Evolutionary conservation across 2,113 vertebrate genomes (phyloP).

Genomic region (Geococcyx californianus): DNA sequence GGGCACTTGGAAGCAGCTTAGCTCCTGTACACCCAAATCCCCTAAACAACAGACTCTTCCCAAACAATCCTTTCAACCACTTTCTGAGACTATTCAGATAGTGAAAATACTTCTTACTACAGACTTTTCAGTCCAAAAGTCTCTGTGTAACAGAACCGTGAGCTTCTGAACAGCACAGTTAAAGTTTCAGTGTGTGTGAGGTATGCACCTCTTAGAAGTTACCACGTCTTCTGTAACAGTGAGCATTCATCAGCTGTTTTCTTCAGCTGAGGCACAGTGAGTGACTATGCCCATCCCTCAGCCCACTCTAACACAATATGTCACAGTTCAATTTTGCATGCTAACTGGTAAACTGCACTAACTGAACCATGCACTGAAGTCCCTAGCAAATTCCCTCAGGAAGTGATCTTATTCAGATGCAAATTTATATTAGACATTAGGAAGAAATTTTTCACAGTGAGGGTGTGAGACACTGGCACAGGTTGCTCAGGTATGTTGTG

Average conservation of each 20-base stretch:
- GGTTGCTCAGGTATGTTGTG: too few species aligned
- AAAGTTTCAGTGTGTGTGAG: neutral
- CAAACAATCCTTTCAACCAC: neutral
- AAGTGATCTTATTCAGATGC: neutral
- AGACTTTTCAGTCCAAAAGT: neutral
- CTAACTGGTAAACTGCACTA: neutral
- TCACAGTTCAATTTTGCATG: neutral
- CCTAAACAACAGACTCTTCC: neutral
- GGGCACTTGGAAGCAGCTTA: neutral
- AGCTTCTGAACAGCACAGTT: neutral
- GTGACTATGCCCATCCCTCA: too few species aligned
- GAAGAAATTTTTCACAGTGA: too few species aligned
- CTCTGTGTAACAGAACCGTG: neutral
- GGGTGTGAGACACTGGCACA: too few species aligned
- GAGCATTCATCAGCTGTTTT: neutral
- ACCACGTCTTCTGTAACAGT: neutral
- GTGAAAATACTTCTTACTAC: neutral
- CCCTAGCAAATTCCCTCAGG: neutral
- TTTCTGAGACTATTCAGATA: neutral
- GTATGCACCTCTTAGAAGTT: fast-evolving
- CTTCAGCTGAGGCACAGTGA: neutral
- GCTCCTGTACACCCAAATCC: fast-evolving
- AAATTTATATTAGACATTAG: neutral
- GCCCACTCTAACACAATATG: too few species aligned
- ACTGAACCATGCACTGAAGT: neutral